phyloP scores from a whole-genome alignment of 2,113 vertebrate species.

The Chaetura pelagica region DNA sequence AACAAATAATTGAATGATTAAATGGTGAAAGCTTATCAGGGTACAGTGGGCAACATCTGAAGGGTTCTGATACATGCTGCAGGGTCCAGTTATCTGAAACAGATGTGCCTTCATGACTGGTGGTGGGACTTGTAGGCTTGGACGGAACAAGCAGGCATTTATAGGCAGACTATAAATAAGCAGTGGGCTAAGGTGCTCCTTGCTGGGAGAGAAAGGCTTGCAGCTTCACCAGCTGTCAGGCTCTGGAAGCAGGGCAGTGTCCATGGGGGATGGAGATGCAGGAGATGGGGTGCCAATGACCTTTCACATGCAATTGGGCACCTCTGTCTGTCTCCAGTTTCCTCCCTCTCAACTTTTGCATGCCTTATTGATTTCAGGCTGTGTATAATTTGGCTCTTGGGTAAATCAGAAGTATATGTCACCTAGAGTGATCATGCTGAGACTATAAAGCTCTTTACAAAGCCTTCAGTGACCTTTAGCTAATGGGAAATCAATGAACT shows the following conservation, averaged over 20 bases:
- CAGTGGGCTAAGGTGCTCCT: background rate
- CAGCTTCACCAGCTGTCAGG: background rate
- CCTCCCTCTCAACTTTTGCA: background rate
- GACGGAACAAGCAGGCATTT: background rate
- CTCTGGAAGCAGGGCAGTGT: background rate
- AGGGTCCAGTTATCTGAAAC: background rate
- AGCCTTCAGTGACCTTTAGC: slow-evolving; percentile 51
- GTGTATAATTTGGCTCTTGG: background rate
- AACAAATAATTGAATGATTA: background rate
- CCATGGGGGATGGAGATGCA: background rate
- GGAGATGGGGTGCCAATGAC: background rate
- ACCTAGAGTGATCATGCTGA: slow-evolving; percentile 20
- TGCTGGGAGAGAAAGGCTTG: background rate
- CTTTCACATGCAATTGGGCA: background rate
- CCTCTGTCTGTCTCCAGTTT: background rate
- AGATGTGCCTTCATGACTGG: background rate
- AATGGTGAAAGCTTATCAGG: background rate
- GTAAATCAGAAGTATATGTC: slow-evolving; percentile 38
- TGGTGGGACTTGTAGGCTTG: background rate
- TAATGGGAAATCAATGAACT: slow-evolving; percentile 37
- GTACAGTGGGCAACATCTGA: background rate
- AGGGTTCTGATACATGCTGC: fast-evolving
- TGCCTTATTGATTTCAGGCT: slow-evolving; percentile 40
- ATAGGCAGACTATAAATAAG: background rate
- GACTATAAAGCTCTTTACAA: slow-evolving; percentile 34